A percentile compares a stretch with the other conserved stretches of the same genome.
These are phyloP conservation scores for Bimastos eiseni DNA, from an alignment of 2,888 invertebrate species.

Conservation along the genomic window DNA sequence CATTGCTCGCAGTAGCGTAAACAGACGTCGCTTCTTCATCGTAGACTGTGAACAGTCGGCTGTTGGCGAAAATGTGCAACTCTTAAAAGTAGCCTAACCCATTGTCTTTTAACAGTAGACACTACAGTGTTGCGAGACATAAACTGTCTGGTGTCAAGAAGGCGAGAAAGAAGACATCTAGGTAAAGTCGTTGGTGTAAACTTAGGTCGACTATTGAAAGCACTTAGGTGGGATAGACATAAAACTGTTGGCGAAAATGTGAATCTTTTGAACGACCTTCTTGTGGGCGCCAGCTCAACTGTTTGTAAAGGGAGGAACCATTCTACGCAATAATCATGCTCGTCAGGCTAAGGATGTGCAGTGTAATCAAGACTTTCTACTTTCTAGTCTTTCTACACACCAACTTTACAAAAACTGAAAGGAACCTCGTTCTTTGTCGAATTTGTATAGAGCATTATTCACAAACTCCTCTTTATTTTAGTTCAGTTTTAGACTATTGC, in stretches of 20 bases:
- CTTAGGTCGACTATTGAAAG: constrained; percentile 13
- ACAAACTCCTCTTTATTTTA: too few relatives aligned
- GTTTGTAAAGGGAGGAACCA: too few relatives aligned
- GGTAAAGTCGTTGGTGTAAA: neutral
- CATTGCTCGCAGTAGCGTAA: neutral
- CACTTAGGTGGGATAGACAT: neutral
- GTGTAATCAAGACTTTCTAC: too few relatives aligned
- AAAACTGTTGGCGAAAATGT: neutral
- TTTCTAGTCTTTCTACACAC: too few relatives aligned
- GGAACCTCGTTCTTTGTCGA: too few relatives aligned
- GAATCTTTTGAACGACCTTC: neutral
- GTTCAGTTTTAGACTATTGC: too few relatives aligned
- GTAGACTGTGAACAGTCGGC: constrained; percentile 13
- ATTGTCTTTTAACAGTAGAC: neutral
- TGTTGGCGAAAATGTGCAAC: constrained; percentile 13
- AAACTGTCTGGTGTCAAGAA: neutral
- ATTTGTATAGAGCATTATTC: too few relatives aligned
- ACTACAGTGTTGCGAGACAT: constrained; percentile 6
- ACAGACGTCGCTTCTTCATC: constrained; percentile 2
- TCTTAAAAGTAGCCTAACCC: neutral
- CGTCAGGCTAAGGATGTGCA: too few relatives aligned
- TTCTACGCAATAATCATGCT: too few relatives aligned
- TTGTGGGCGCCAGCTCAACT: too few relatives aligned
- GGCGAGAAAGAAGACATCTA: neutral
- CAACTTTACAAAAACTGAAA: too few relatives aligned